Conservation (phyloP, 2,797 vertebrate species). For the Cyclura pinguis region DNA sequence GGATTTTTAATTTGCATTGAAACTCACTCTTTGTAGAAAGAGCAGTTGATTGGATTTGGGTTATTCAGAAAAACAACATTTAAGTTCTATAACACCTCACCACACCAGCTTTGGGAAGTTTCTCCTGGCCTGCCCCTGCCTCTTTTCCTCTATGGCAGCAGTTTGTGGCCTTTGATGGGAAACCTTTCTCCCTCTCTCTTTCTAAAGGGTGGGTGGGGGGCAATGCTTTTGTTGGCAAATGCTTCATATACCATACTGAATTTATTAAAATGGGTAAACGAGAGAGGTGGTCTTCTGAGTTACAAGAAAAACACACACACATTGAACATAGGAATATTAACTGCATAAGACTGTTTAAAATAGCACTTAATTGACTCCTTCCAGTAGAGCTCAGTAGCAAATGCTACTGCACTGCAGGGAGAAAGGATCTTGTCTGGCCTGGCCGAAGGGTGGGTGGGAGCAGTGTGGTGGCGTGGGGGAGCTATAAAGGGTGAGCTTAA, state of each 20-base stretch:
- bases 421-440: slow-evolving; percentile 13
- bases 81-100: background rate
- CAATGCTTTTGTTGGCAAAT: slow-evolving; percentile 39
- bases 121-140: background rate
- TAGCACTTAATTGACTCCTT: slow-evolving; percentile 51
- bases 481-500: slow-evolving; percentile 29
- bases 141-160: slow-evolving; percentile 8
- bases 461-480: background rate
- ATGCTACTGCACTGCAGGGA: slow-evolving; percentile 20
- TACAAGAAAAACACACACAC: slow-evolving; percentile 54
- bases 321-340: slow-evolving; percentile 55
- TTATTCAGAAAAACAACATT: slow-evolving; percentile 10
- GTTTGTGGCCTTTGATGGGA: slow-evolving; percentile 26
- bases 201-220: background rate
- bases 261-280: slow-evolving; percentile 44
- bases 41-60: slow-evolving; percentile 2
- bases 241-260: slow-evolving; percentile 39
- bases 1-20: background rate
- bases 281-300: slow-evolving; percentile 51
- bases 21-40: background rate
- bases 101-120: background rate
- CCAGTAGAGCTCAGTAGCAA: slow-evolving; percentile 36
- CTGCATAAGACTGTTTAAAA: slow-evolving; percentile 13
- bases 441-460: slow-evolving; percentile 26
- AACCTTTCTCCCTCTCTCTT: slow-evolving; percentile 2